Base-by-base conservation (phyloP, 2,888 invertebrate species). In the Sesia apiformis region DNA sequence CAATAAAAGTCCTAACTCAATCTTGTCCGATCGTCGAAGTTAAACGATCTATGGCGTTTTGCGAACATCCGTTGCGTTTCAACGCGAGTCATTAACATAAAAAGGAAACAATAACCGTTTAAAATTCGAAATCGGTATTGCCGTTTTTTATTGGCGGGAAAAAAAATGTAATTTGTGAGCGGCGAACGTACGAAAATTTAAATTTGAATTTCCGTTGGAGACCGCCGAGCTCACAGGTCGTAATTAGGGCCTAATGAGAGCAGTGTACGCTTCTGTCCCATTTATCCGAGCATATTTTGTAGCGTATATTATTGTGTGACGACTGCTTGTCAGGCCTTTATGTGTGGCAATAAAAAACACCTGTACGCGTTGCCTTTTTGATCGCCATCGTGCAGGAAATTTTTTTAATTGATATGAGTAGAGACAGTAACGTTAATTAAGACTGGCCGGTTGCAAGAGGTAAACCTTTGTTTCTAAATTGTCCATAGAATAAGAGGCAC, bases 91-190 rank as follows among this genome's bases (percentile, higher is more conserved):
- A 88, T 87, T 86, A 87, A 78, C 84, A 86, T 88, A 86, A 89
- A 88, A 85, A 82, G 79, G 80, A 81, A 85, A 89, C 85, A 86
- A 85, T 87, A 88, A 86, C 84, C 84, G 76, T 88, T 87, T 84
- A 83, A 86, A 86, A 84, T 83, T 82, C 77, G 81, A 76, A 57
- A 81, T 78, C 75, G 77, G 76, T 72, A 73, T 78, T 77, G 76
- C 76, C 71, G 67, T 81, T 83, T 80, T 85, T 84, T 84, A 84
- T 83, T 82, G 79, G 74, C 76, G 72, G 46, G 46, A 23, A 38
- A 72, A 81, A 84, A 84, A 84, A 82, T 75, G 79, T 79, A 83
- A 83, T 83, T 84, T 80, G 80, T 69, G 74, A 77, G 74, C 76
- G 69, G 64, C 62, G 67, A 68, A 65, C 70, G 78, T 77, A 74